Evolutionary conservation across 2,113 vertebrate species (phyloP), one percentile per base, ranked within the genome.

Genomic region (Ondatra zibethicus): DNA sequence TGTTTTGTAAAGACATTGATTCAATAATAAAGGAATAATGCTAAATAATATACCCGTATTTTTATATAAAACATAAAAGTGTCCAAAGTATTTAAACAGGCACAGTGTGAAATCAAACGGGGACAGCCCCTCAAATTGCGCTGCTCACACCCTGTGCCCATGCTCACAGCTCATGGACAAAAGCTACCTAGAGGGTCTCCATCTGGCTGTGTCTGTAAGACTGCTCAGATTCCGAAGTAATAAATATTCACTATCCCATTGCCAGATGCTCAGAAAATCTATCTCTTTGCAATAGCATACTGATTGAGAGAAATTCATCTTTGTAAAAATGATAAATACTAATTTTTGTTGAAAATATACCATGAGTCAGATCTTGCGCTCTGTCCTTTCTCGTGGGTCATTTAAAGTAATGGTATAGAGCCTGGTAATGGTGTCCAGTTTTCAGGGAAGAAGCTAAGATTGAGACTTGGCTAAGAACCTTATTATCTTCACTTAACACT

Each of bases 341-440:
- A 39, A 85, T 70, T 94, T 88, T 95, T 84, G 80, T 45, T 80
- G 33, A 93, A 89, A 96, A 85, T 33, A 82, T 7, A 33, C 27
- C 73, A 58, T 50, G 7, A 33, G 36, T 16, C 66, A 70, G 14
- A 61, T 10, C 13, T 70, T 61, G 42, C 16, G 1, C 23, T 63
- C 47, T 0, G 8, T 12, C 21, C 19, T 61, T 88, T 92, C 42
- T 91, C 47, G 12, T n/a, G 55, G 63, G 23, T 91, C 66, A 61
- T 61, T 47, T 77, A 92, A 58, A 33, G 52, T 10, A 61, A 72
- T 61, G 23, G 6, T 52, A 6, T 1, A 39, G 78, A 91, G 11
- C 36, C 47, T 12, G 63, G 61, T 63, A 82, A 92, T 8, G 29
- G 29, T 10, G 36, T 10, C 42, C 5, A 68, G 31, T 78, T 92